phyloP scores from a whole-genome alignment of 2,797 vertebrate genomes.

The Gymnodraco acuticeps region DNA sequence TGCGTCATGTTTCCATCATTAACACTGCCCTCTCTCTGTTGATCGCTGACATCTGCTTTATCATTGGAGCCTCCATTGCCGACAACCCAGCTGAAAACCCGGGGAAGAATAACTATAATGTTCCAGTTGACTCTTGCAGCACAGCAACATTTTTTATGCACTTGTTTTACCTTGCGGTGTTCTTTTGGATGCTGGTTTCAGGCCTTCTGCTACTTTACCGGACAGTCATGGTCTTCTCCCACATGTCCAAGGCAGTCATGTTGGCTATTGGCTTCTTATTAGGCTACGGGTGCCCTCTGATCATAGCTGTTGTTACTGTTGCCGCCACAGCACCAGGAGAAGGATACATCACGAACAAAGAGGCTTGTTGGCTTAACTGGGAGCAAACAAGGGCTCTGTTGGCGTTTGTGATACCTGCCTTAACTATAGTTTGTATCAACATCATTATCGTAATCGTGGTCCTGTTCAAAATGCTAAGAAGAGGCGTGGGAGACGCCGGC shows the following conservation, averaged over 20 bases:
- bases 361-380: conserved; percentile 92
- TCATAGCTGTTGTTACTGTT: conserved; percentile 89
- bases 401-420: conserved; percentile 88
- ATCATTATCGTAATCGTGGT: conserved; percentile 87
- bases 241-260: conserved; percentile 89
- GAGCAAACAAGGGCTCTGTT: conserved; percentile 86
- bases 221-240: conserved; percentile 89
- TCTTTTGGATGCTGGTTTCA: conserved; percentile 95
- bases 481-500: conserved; percentile 83
- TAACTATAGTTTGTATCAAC: conserved; percentile 88
- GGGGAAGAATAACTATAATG: neutral
- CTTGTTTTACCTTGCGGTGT: conserved; percentile 92
- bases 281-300: conserved; percentile 90
- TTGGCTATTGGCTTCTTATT: conserved; percentile 85
- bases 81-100: conserved; percentile 57
- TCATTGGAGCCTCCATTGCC: conserved; percentile 80
- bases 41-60: conserved; percentile 91
- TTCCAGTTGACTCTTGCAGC: conserved; percentile 76
- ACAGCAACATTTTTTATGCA: conserved; percentile 92
- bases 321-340: conserved; percentile 85
- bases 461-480: conserved; percentile 89
- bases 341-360: conserved; percentile 74
- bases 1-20: conserved; percentile 90
- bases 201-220: conserved; percentile 92
- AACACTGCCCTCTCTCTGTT: conserved; percentile 91